Evolutionary conservation across 1,140 invertebrate genomes (phyloP).

Genomic region (Saccostrea cuccullata): DNA sequence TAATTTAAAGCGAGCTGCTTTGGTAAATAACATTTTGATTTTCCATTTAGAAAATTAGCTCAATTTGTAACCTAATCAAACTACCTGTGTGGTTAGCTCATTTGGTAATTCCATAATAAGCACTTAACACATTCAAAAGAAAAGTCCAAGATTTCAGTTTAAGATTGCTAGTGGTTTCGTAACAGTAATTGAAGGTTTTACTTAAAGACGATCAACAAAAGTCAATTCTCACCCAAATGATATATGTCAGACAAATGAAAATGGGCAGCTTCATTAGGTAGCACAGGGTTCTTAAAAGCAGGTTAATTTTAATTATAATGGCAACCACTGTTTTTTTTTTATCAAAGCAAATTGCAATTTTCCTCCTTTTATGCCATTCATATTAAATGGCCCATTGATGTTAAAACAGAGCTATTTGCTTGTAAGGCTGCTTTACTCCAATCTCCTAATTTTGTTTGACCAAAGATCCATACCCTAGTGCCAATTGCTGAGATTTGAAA

Average conservation of each 20-base stretch:
- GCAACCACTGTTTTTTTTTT: background rate
- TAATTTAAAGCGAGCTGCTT: too few species aligned
- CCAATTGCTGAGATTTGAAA: conserved; percentile 23
- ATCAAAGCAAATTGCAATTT: background rate
- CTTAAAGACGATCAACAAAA: background rate
- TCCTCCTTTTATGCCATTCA: background rate
- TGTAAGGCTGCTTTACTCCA: too few species aligned
- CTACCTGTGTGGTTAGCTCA: background rate
- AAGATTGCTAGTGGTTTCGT: background rate
- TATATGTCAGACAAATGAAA: background rate
- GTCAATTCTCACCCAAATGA: background rate
- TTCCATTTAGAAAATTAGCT: background rate
- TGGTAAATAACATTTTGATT: too few species aligned
- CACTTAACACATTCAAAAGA: background rate
- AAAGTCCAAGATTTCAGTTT: background rate
- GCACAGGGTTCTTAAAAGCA: too few species aligned
- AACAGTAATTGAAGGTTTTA: background rate
- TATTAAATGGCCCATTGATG: conserved; percentile 2
- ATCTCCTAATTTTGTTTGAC: background rate
- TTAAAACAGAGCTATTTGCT: background rate
- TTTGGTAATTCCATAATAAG: background rate
- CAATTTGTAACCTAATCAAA: background rate
- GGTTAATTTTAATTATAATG: background rate
- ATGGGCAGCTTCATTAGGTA: too few species aligned
- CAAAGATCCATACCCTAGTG: background rate